Conservation (phyloP, 1,140 invertebrate genomes). For the Dendroctonus valens region DNA sequence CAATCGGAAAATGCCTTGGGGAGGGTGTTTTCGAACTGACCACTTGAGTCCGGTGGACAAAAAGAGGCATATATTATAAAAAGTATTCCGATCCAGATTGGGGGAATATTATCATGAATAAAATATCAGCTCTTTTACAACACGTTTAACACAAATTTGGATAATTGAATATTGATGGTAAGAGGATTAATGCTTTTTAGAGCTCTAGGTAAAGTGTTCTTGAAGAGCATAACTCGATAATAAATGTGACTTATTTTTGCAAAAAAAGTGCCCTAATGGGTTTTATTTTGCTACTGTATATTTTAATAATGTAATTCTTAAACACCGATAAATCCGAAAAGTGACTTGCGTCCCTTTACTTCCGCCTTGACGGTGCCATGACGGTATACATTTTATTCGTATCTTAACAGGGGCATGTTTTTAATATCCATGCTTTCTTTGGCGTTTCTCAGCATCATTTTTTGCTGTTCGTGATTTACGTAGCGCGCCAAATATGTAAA, state of each 20-base stretch:
- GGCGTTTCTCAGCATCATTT: not conserved
- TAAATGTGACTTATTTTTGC: too few relatives aligned
- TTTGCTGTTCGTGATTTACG: slow-evolving; percentile 1
- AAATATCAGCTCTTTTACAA: slow-evolving; percentile 16
- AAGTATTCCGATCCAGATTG: not conserved
- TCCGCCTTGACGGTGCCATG: not conserved
- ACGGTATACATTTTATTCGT: too few relatives aligned
- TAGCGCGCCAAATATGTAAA: not conserved
- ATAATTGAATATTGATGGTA: too few relatives aligned
- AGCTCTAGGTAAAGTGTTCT: too few relatives aligned
- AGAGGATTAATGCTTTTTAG: too few relatives aligned
- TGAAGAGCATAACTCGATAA: too few relatives aligned
- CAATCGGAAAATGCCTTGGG: slow-evolving; percentile 25
- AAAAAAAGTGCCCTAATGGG: not conserved
- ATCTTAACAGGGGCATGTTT: not conserved
- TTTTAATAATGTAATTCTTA: slow-evolving; percentile 18
- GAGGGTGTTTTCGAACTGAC: slow-evolving; percentile 25
- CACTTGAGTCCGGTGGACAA: slow-evolving; percentile 17
- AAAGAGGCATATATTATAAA: slow-evolving; percentile 30
- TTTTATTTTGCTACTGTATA: slow-evolving; percentile 21
- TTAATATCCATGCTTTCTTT: slow-evolving; percentile 6
- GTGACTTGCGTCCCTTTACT: slow-evolving; percentile 8
- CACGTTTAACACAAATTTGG: slow-evolving; percentile 7
- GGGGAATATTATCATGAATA: slow-evolving; percentile 13
- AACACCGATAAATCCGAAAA: slow-evolving; percentile 11